Conservation (phyloP, 2,113 vertebrate genomes). For the Felis chaus region DNA sequence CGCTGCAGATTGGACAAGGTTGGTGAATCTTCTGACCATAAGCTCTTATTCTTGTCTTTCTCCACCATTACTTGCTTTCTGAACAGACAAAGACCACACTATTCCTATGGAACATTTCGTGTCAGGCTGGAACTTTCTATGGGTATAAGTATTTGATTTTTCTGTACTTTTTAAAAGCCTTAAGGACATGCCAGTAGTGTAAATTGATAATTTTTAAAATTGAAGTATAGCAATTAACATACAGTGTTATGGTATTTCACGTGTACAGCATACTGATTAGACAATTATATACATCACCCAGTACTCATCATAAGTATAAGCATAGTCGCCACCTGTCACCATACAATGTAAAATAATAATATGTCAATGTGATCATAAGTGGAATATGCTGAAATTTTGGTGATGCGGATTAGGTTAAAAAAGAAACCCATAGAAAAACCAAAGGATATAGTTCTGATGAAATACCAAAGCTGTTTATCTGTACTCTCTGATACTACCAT, state of each 20-base stretch:
- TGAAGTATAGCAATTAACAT: background rate
- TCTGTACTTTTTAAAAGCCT: background rate
- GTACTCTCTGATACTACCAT: background rate
- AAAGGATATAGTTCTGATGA: background rate
- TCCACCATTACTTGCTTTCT: background rate
- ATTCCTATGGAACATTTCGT: background rate
- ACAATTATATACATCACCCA: background rate
- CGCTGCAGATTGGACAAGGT: background rate
- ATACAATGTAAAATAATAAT: background rate
- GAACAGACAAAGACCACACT: background rate
- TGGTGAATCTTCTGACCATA: background rate
- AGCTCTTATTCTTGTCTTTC: background rate
- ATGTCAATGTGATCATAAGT: background rate
- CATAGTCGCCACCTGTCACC: background rate
- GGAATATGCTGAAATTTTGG: background rate
- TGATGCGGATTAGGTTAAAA: background rate
- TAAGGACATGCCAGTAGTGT: background rate
- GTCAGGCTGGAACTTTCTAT: background rate
- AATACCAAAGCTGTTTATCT: background rate
- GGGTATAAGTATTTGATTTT: background rate
- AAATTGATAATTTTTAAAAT: background rate
- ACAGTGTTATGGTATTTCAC: background rate
- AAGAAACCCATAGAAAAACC: background rate
- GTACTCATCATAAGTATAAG: background rate
- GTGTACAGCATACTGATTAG: background rate